A percentile compares a stretch with the other conserved stretches of the same genome.
Conservation (phyloP, 2,113 vertebrate species). For the Gallinago paraguaiae region DNA sequence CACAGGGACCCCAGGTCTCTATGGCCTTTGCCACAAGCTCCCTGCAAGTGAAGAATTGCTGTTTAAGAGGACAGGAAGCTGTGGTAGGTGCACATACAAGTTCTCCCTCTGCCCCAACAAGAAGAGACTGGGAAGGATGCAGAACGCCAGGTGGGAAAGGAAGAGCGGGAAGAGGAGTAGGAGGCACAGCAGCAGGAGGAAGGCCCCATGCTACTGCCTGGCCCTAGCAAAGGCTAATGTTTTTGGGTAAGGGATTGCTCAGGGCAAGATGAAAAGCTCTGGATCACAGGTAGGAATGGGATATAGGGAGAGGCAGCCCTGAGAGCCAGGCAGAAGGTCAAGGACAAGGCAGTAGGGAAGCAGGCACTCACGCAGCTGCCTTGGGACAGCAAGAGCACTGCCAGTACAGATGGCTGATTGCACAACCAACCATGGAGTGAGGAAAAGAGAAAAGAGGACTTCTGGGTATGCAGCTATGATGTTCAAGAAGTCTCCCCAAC, state of each 20-base stretch:
- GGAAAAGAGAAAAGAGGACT: not conserved
- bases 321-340: not conserved
- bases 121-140: not conserved
- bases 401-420: not conserved
- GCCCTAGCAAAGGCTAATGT: not conserved
- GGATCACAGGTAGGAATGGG: not conserved
- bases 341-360: not conserved
- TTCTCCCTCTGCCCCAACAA: not conserved
- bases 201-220: no score
- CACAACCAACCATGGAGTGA: not conserved
- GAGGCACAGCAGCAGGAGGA: not conserved
- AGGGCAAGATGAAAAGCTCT: not conserved
- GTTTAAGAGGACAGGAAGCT: not conserved
- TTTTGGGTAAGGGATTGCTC: not conserved
- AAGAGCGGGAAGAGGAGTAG: not conserved
- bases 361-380: accelerated
- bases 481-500: not conserved
- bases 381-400: not conserved
- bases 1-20: not conserved
- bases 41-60: not conserved
- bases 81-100: not conserved
- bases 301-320: not conserved
- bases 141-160: not conserved
- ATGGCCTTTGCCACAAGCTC: accelerated
- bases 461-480: not conserved